These are phyloP conservation scores for Nothobranchius furzeri DNA, from an alignment of 2,113 vertebrate species.

Conservation along the genomic window DNA sequence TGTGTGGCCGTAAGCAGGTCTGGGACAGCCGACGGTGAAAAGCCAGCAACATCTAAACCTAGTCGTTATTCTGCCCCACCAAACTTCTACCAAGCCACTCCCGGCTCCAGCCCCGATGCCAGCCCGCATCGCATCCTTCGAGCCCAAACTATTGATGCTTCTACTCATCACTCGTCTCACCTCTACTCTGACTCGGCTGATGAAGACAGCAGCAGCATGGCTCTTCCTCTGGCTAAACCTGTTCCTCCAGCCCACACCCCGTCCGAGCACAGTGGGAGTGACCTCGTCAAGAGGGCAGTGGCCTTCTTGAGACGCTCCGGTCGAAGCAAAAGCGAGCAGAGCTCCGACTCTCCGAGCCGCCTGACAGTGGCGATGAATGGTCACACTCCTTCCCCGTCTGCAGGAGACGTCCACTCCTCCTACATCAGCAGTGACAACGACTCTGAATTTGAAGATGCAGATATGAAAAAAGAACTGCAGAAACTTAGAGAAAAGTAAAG, in stretches of 20 bases:
- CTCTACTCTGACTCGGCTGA: constrained; percentile 90
- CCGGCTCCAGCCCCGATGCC: constrained; percentile 72
- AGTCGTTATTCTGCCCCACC: constrained; percentile 90
- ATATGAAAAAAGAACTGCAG: constrained; percentile 93
- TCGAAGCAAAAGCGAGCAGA: constrained; percentile 80
- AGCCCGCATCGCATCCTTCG: constrained; percentile 80
- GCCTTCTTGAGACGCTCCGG: constrained; percentile 88
- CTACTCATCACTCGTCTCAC: constrained; percentile 54
- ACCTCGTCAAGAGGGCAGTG: constrained; percentile 89
- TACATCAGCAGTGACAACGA: constrained; percentile 98
- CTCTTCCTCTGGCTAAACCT: constrained; percentile 29
- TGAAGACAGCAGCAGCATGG: constrained; percentile 78
- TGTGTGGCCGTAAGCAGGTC: constrained; percentile 80
- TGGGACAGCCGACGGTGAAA: constrained; percentile 78
- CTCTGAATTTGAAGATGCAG: constrained; percentile 94
- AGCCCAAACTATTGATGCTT: constrained; percentile 82
- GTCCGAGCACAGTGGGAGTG: constrained; percentile 78
- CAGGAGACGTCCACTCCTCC: constrained; percentile 72
- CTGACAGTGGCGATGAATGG: constrained; percentile 81
- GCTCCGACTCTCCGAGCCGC: constrained; percentile 78
- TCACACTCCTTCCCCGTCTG: constrained; percentile 50
- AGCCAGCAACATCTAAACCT: constrained; percentile 36
- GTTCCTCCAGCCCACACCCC: constrained; percentile 69
- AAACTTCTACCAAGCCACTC: constrained; percentile 85
- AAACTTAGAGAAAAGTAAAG: constrained; percentile 94